These are phyloP conservation scores for Acromyrmex charruanus DNA, from an alignment of 1,140 invertebrate genomes.

Conservation along the genomic window DNA sequence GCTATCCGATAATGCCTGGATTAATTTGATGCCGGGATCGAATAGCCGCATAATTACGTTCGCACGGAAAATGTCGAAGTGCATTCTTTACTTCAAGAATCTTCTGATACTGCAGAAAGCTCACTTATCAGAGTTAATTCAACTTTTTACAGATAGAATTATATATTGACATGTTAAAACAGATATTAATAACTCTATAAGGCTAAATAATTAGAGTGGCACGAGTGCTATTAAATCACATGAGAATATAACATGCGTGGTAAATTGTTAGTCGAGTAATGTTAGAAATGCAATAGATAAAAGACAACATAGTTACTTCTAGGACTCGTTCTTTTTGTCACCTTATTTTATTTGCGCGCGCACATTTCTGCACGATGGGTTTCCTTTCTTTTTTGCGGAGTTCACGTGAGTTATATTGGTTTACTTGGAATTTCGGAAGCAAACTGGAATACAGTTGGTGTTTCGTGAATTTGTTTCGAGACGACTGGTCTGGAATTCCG, in stretches of 20 bases:
- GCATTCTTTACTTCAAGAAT: conserved; percentile 4
- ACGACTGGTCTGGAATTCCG: conserved; percentile 49
- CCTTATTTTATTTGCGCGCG: conserved; percentile 13
- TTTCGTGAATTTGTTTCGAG: conserved; percentile 62
- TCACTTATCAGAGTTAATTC: conserved; percentile 8
- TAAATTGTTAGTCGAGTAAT: conserved; percentile 14
- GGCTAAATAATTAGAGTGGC: background rate
- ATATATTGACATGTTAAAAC: background rate
- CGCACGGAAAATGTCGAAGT: background rate
- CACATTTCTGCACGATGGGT: background rate
- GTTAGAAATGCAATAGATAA: conserved; percentile 26
- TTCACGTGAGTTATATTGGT: conserved; percentile 32
- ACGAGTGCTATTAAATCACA: background rate
- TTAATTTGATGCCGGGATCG: conserved; percentile 55
- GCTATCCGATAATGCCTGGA: conserved; percentile 45
- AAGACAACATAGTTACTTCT: background rate
- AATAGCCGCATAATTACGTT: conserved; percentile 25
- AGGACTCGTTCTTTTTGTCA: background rate
- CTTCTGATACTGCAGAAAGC: background rate
- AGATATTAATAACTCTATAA: too few relatives aligned
- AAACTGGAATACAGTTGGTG: conserved; percentile 72
- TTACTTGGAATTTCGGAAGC: conserved; percentile 72
- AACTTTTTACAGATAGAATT: conserved; percentile 20
- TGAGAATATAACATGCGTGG: background rate
- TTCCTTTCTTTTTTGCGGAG: background rate